Percentiles rank a stretch among this genome's conserved stretches.
Conservation (phyloP, 2,888 invertebrate species). For the Oasisia sp. region DNA sequence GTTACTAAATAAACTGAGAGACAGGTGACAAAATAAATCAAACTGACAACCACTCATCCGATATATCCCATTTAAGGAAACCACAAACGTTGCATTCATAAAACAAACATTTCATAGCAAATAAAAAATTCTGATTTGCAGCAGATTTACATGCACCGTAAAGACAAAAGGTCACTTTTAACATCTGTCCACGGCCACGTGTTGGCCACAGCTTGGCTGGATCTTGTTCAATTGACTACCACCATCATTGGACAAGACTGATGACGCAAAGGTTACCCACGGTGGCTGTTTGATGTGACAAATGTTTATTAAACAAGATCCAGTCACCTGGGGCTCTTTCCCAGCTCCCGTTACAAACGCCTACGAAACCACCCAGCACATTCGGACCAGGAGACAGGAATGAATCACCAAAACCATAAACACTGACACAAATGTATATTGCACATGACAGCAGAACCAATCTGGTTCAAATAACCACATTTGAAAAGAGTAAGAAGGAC, state of each 20-base stretch:
- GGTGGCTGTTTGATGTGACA: neutral
- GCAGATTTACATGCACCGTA: neutral
- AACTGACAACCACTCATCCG: neutral
- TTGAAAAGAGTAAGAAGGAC: neutral
- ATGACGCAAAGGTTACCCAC: neutral
- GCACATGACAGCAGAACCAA: neutral
- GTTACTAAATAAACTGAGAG: neutral
- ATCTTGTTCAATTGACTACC: neutral
- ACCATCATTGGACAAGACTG: neutral
- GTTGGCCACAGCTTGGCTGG: neutral
- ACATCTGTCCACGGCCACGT: neutral
- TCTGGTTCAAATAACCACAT: neutral
- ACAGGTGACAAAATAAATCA: neutral
- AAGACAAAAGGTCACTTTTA: neutral
- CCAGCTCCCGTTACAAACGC: neutral
- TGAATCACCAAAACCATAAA: neutral
- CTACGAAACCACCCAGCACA: neutral
- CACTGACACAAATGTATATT: neutral
- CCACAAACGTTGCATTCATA: neutral
- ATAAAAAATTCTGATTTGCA: neutral
- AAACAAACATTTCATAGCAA: neutral
- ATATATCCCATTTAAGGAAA: neutral
- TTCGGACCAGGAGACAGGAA: neutral
- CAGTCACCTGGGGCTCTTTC: neutral
- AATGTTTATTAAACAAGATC: neutral